Base-by-base conservation (phyloP, 2,113 vertebrate species). In the Seriola rivoliana region DNA sequence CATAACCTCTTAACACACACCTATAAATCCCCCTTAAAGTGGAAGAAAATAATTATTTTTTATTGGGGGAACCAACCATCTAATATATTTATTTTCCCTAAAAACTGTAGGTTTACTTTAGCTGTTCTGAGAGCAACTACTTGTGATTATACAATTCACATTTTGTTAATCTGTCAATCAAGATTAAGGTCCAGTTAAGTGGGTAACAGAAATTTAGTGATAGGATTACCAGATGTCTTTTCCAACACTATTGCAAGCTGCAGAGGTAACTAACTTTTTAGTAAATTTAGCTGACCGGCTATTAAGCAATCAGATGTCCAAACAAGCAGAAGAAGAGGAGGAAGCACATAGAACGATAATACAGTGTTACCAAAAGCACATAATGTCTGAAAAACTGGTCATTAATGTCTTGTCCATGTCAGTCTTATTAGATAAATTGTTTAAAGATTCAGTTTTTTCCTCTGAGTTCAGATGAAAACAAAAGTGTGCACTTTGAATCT, bases 401-500 rank as follows among this genome's bases (percentile, higher is more conserved):
- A 54, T 46, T 60, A 44, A 29, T 74, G 44, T 3, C 23, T 46
- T 19, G 62, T 62, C 46, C 5, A 54, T 34, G 40, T 54, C 25
- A 44, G 55, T 81, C 5, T n/a, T 9, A 67, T 7, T 62, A 19
- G 0, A 42, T 23, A 44, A 64, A 23, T 16, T 62, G 75, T 54
- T 52, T 0, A 63, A 34, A 81, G 25, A 13, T 74, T 59, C 48
- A 38, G 4, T 25, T 57, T 23, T 55, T 38, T 32, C 54, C 16
- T 73, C 19, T 5, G 14, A 50, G 46, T 19, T 70, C 44, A 67
- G 54, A 78, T 36, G 32, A 72, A 72, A 69, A 69, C 36, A 66
- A 23, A 29, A 75, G 68, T 54, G 65, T 70, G 54, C 71, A 66
- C 62, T 77, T 68, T 72, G 67, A 72, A 34, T 76, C 25, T 44